These are phyloP conservation scores for Heliconius sara DNA, from an alignment of 2,888 invertebrate genomes.

Conservation along the genomic window DNA sequence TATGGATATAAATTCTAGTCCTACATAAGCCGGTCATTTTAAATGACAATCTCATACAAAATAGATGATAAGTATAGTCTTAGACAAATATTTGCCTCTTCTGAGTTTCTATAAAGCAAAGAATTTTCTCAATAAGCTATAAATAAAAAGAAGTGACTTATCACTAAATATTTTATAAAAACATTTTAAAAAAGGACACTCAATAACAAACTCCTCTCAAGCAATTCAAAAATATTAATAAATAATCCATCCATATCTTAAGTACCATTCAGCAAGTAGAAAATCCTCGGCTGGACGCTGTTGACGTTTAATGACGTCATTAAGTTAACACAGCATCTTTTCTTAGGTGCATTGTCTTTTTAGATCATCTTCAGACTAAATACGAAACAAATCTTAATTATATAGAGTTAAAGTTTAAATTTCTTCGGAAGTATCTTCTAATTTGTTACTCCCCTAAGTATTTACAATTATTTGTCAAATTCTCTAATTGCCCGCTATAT, in stretches of 20 bases:
- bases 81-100: too few species aligned
- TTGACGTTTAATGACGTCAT: conserved; percentile 74
- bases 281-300: conserved; percentile 67
- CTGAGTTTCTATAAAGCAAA: too few species aligned
- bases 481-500: conserved; percentile 72
- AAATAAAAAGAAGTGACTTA: too few species aligned
- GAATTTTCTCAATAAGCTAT: too few species aligned
- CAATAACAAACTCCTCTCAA: neutral
- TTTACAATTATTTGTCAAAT: conserved; percentile 71
- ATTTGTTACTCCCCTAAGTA: conserved; percentile 58
- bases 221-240: conserved; percentile 33
- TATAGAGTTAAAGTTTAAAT: conserved; percentile 44
- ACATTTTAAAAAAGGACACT: neutral
- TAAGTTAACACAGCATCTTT: conserved; percentile 70
- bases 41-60: too few species aligned
- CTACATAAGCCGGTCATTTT: too few species aligned
- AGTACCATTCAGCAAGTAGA: conserved; percentile 54
- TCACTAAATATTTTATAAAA: neutral
- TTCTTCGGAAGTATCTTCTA: conserved; percentile 32
- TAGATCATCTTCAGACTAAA: conserved; percentile 46
- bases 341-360: conserved; percentile 66
- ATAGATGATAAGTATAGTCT: too few species aligned
- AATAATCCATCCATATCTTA: conserved; percentile 48
- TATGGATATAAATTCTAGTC: too few species aligned
- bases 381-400: conserved; percentile 36